Evolutionary conservation across 2,888 invertebrate genomes (phyloP).

Genomic region (Ectemnius cavifrons): DNA sequence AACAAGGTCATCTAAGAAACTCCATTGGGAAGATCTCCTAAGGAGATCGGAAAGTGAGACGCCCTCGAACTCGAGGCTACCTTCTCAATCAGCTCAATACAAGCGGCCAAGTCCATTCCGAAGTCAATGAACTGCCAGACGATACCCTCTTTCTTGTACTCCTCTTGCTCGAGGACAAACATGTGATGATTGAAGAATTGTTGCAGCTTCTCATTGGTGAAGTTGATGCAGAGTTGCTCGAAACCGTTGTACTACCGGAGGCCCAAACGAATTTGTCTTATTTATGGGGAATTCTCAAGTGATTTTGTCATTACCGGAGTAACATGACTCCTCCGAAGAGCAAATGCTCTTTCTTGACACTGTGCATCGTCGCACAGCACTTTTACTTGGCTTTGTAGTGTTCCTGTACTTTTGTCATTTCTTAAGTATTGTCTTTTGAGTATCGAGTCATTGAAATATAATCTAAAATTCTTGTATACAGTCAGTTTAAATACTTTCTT

Average conservation of each 20-base stretch:
- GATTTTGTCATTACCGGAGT: neutral
- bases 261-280: slow-evolving; percentile 25
- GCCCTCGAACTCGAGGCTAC: slow-evolving; percentile 79
- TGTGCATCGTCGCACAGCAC: too few relatives aligned
- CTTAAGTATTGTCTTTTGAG: too few relatives aligned
- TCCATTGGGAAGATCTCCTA: slow-evolving; percentile 29
- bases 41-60: slow-evolving; percentile 27
- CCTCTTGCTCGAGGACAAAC: slow-evolving; percentile 99
- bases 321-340: neutral
- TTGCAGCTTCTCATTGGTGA: slow-evolving; percentile 99
- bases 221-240: slow-evolving; percentile 99
- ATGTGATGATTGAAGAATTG: slow-evolving; percentile 99
- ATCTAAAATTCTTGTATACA: slow-evolving; percentile 1
- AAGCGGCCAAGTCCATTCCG: slow-evolving; percentile 98
- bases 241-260: slow-evolving; percentile 94
- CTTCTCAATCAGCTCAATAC: slow-evolving; percentile 99
- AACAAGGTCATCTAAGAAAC: neutral
- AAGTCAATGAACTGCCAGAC: slow-evolving; percentile 99
- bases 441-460: too few relatives aligned
- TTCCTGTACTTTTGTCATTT: neutral
- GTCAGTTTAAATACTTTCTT: too few relatives aligned
- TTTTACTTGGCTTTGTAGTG: neutral
- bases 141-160: slow-evolving; percentile 98
- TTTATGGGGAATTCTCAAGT: neutral
- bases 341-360: neutral